Percentiles rank a stretch among this genome's conserved stretches.
These are phyloP conservation scores for Lanius ludovicianus DNA, from an alignment of 2,113 vertebrate genomes.

Conservation along the genomic window DNA sequence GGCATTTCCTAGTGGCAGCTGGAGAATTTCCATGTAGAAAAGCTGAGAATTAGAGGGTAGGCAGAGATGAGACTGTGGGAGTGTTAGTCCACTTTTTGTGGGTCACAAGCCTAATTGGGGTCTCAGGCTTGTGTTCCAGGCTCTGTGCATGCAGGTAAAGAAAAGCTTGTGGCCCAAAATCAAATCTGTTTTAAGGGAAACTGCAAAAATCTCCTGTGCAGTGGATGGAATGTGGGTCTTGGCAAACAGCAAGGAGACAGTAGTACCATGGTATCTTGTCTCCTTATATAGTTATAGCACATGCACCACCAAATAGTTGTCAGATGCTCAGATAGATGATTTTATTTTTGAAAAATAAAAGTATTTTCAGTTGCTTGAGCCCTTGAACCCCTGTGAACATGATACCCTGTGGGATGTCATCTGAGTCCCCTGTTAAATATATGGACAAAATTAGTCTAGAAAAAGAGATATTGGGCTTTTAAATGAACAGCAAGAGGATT, in stretches of 20 bases:
- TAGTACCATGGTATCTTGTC: background rate
- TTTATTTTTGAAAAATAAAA: background rate
- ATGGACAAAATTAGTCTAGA: background rate
- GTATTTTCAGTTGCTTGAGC: background rate
- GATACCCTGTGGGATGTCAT: background rate
- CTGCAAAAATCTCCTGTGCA: background rate
- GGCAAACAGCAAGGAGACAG: background rate
- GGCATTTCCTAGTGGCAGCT: background rate
- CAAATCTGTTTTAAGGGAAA: background rate
- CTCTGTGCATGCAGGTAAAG: background rate
- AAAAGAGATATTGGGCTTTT: constrained; percentile 24
- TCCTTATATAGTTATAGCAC: background rate
- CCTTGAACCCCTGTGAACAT: constrained; percentile 1
- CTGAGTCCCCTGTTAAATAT: background rate
- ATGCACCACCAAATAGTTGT: background rate
- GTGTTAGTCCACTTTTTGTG: background rate
- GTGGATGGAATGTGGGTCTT: background rate
- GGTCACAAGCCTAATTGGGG: background rate
- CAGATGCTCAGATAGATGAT: background rate
- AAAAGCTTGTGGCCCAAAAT: background rate
- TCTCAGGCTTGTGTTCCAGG: background rate
- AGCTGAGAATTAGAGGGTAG: background rate
- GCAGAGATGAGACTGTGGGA: background rate
- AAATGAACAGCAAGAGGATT: constrained; percentile 50
- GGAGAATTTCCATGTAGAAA: background rate